Evolutionary conservation across 53 echinoderm and acorn worm genomes (phyloP).

Genomic region (Hippasteria phrygiana): DNA sequence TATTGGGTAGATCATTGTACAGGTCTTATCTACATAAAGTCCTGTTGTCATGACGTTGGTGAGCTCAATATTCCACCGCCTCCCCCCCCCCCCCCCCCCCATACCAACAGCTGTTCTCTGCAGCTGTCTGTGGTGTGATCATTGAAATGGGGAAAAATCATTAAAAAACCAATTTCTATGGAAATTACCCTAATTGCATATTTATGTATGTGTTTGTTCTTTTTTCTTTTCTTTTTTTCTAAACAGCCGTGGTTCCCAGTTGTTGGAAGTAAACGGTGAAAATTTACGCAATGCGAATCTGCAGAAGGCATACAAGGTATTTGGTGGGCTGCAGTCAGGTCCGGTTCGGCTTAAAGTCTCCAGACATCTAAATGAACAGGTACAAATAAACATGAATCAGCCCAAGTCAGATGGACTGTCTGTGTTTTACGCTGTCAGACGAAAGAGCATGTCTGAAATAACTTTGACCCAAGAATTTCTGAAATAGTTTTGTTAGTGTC

Average conservation of each 20-base stretch:
- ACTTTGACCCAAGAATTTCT: no score
- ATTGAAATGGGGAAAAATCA: no score
- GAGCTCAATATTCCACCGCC: background rate
- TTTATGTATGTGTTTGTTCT: background rate
- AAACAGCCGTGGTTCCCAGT: slow-evolving; percentile 86
- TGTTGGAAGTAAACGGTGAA: slow-evolving; percentile 91
- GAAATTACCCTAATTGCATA: no score
- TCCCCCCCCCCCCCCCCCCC: background rate
- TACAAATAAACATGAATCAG: no score
- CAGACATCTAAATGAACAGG: slow-evolving; percentile 78
- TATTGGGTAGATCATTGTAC: no score
- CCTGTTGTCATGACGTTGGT: background rate
- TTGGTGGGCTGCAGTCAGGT: slow-evolving; percentile 82
- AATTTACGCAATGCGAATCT: slow-evolving; percentile 82
- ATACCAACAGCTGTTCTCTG: background rate
- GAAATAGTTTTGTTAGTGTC: no score
- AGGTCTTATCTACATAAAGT: no score
- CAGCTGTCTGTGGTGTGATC: background rate
- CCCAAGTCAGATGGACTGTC: no score
- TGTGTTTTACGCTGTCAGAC: no score
- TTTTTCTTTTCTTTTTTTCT: background rate
- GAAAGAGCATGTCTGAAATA: no score
- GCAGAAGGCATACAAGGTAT: slow-evolving; percentile 83
- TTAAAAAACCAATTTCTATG: no score
- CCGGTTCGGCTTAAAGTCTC: slow-evolving; percentile 83